Evolutionary conservation across 2,113 vertebrate species (phyloP), one percentile per base, ranked within the genome.

Genomic region (Megalops atlanticus): DNA sequence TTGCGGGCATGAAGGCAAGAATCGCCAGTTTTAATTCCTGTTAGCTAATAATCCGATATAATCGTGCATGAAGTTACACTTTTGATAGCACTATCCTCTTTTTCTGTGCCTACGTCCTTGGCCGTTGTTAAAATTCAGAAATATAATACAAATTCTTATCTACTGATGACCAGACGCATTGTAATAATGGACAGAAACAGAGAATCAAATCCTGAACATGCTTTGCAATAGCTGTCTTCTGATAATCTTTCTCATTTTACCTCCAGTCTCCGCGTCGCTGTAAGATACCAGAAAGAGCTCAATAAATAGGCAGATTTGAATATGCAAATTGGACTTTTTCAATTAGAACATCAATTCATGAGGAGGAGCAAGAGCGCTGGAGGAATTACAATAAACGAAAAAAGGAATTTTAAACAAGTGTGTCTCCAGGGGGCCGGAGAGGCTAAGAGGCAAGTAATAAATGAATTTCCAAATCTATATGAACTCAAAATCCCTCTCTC

Each of bases 311-410:
- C n/a, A 27, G 58, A 64, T 64, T 31, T 64, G 58, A 64, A 64
- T 64, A 64, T 64, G 58, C 58, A 64, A 31, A 64, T 64, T 64
- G 58, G 58, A 64, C 58, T 24, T 64, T 64, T 64, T 64, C 58
- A 64, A 64, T 64, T 64, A 64, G 58, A 64, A 64, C 24, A 64
- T 64, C 58, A 64, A 64, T 64, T n/a, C 31, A n/a, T n/a, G 31
- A 64, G n/a, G 52, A 58, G 52, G 58, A 64, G 24, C 24, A n/a
- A n/a, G n/a, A 11, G n/a, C 58, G 58, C 58, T 27, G 58, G n/a
- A 31, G 58, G 58, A 64, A 64, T 64, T 64, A 64, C 52, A 58
- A n/a, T 58, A 58, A 58, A 58, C 58, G 58, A n/a, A 64, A 64
- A 64, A n/a, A 64, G 58, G 7, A 64, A 64, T 64, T 31, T 64